A percentile compares a stretch with the other conserved stretches of the same genome.
phyloP scores from a whole-genome alignment of 1,140 invertebrate species.

The Scaptomyza pallida region DNA sequence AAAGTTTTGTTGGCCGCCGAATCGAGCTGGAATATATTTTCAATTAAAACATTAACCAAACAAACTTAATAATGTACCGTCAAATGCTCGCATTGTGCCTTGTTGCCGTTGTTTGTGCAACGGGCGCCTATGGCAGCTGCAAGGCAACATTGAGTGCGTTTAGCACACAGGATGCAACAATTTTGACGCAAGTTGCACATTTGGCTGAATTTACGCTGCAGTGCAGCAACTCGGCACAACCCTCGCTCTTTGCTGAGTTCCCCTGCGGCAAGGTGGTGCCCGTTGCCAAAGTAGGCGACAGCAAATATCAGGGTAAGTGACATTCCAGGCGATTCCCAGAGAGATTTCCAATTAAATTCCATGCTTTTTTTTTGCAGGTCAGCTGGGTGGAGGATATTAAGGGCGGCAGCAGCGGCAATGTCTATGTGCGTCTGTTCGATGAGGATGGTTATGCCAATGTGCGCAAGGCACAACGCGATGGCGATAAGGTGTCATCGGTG shows the following conservation, averaged over 20 bases:
- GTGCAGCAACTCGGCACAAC: conserved; percentile 87
- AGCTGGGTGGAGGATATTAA: conserved; percentile 95
- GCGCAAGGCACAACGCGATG: conserved; percentile 89
- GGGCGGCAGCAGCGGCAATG: conserved; percentile 91
- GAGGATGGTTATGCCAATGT: conserved; percentile 95
- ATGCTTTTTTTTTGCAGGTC: conserved; percentile 86
- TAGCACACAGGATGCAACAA: conserved; percentile 95
- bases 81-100: conserved; percentile 57
- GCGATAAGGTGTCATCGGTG: conserved; percentile 88
- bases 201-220: conserved; percentile 90
- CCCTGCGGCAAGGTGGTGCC: conserved; percentile 90
- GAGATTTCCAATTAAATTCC: neutral
- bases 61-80: conserved; percentile 50
- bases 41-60: conserved; percentile 46
- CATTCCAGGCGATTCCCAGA: no score
- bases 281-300: conserved; percentile 89
- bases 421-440: conserved; percentile 92
- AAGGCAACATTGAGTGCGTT: conserved; percentile 89
- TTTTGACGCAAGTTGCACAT: conserved; percentile 92
- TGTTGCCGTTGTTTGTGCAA: conserved; percentile 52
- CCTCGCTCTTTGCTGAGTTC: conserved; percentile 93
- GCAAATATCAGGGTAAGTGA: conserved; percentile 72
- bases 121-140: conserved; percentile 84
- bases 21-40: conserved; percentile 11
- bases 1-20: conserved; percentile 34